Conservation (phyloP, 1,140 invertebrate genomes). For the Stenopsyche tienmushanensis region DNA sequence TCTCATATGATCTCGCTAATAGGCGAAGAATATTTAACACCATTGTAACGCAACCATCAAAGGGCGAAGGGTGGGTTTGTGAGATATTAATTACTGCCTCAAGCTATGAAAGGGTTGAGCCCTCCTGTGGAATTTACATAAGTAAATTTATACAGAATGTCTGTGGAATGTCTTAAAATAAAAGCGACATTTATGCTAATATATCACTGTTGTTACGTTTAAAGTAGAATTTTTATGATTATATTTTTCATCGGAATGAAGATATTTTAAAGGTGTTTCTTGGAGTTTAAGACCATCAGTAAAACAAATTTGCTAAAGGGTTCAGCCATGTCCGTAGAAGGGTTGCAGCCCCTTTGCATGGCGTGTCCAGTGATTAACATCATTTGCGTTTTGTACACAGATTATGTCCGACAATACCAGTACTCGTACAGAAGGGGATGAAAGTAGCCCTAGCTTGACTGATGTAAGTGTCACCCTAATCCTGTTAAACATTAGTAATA, state of each 20-base stretch:
- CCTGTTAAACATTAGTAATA: not conserved
- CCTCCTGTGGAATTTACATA: constrained; percentile 22
- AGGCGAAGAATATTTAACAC: constrained; percentile 30
- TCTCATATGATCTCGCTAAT: constrained; percentile 32
- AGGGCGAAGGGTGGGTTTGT: constrained; percentile 25
- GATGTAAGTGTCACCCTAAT: constrained; percentile 11
- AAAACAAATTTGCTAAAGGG: no score
- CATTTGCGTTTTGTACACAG: constrained; percentile 29
- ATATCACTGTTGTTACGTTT: not conserved
- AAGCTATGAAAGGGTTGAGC: constrained; percentile 20
- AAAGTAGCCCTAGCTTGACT: constrained; percentile 8
- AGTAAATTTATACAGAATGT: not conserved
- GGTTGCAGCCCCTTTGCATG: not conserved
- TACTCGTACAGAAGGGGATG: not conserved
- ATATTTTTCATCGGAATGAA: not conserved
- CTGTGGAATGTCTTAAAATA: no score
- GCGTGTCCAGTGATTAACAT: constrained; percentile 27
- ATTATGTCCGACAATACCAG: constrained; percentile 13
- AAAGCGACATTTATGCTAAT: not conserved
- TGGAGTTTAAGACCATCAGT: not conserved
- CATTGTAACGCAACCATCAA: constrained; percentile 24
- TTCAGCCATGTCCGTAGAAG: not conserved
- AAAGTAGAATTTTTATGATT: not conserved
- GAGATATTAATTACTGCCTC: constrained; percentile 34
- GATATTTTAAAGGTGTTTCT: not conserved